Evolutionary conservation across 2,888 invertebrate genomes (phyloP).

Genomic region (Prostheceraeus crozeri): DNA sequence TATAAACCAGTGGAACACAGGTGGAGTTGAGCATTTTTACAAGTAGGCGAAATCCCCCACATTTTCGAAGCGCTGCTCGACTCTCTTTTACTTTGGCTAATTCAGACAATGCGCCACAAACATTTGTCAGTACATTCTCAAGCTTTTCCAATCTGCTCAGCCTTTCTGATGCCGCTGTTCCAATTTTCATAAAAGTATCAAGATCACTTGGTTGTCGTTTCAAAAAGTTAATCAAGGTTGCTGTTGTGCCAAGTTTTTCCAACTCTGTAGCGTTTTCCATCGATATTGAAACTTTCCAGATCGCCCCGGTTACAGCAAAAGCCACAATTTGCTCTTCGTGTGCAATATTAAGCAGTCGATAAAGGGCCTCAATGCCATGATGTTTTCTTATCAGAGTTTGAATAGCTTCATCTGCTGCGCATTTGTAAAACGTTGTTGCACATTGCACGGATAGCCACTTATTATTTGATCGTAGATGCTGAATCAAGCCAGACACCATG

Average conservation of each 20-base stretch:
- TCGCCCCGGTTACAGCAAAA: slow-evolving; percentile 75
- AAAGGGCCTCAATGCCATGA: slow-evolving; percentile 78
- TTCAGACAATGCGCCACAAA: slow-evolving; percentile 79
- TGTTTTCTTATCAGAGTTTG: slow-evolving; percentile 74
- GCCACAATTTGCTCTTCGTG: slow-evolving; percentile 67
- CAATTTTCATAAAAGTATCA: slow-evolving; percentile 55
- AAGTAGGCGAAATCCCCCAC: slow-evolving; percentile 68
- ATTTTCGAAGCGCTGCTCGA: slow-evolving; percentile 63
- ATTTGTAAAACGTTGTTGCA: slow-evolving; percentile 44
- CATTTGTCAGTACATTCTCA: slow-evolving; percentile 65
- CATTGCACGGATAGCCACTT: slow-evolving; percentile 20
- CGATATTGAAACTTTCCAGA: slow-evolving; percentile 84
- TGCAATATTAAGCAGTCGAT: slow-evolving; percentile 66
- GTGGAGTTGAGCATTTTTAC: slow-evolving; percentile 77
- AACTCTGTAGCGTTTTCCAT: slow-evolving; percentile 70
- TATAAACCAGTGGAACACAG: slow-evolving; percentile 5
- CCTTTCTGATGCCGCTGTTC: slow-evolving; percentile 26
- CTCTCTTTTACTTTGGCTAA: slow-evolving; percentile 73
- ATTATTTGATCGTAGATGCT: slow-evolving; percentile 15
- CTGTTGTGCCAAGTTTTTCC: slow-evolving; percentile 66
- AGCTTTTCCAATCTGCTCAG: slow-evolving; percentile 29
- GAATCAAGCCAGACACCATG: slow-evolving; percentile 28
- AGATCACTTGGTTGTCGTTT: slow-evolving; percentile 64
- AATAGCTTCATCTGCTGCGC: slow-evolving; percentile 61
- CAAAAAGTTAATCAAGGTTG: slow-evolving; percentile 66